Base-by-base conservation (phyloP, 2,113 vertebrate genomes). In the Sceloporus tristichus region DNA sequence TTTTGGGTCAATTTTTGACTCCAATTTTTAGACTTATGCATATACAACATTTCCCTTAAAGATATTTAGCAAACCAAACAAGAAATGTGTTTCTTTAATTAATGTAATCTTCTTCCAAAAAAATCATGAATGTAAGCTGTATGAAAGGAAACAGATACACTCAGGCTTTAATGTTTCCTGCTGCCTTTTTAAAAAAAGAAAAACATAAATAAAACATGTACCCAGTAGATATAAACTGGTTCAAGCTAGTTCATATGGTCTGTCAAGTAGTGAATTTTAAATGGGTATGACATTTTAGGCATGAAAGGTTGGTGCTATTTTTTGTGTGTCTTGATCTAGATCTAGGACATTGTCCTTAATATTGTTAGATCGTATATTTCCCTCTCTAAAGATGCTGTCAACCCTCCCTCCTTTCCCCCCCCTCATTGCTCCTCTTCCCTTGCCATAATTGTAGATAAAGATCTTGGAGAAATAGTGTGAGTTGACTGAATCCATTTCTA, bases 101-200 rank as follows among this genome's bases (percentile, higher is more conserved):
- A 94, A 93, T 95, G 92, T 84, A 84, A 90, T 95, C 92, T 91
- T 88, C 74, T 85, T 94, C 18, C 10, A 90, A 94, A 86, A 73
- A 9, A 93, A 91, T 94, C 77, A 42, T 76, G 27, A 93, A 65
- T 94, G 21, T 53, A 88, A 87, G 3, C 88, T 90, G 87, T 94
- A 87, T 94, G 88, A 82, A 90, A 88, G 85, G 84, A 93, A 91
- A 42, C 13, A 93, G 42, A 85, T 93, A 90, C 84, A 81, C 82
- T 92, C 25, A 90, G 79, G 88, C 89, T 92, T 86, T 84, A 11
- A 40, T 93, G 82, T 40, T 3, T 77, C 59, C 82, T 93, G 76
- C 34, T 19, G 25, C 42, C 18, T 27, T 53, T 53, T 10, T 10
- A 23, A 9, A 53, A 19, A 89, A 91, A 82, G 27, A 25, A 84